Conservation (phyloP, 2,888 invertebrate species). For the Drosophila flavopinicola region DNA sequence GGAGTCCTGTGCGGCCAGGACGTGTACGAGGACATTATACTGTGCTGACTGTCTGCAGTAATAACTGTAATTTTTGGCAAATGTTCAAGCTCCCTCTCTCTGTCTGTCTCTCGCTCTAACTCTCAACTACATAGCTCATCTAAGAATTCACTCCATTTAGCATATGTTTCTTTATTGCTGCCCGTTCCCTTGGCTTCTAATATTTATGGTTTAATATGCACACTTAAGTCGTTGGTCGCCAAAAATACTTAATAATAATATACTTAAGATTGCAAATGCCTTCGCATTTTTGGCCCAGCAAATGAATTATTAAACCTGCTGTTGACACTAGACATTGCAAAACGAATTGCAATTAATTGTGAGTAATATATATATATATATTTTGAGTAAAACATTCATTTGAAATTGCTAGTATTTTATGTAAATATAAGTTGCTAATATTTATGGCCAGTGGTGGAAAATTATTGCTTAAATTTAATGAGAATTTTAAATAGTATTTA, state of each 20-base stretch:
- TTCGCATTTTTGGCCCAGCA: constrained; percentile 35
- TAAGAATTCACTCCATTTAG: constrained; percentile 50
- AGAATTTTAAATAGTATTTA: too few relatives aligned
- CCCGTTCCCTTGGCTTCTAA: constrained; percentile 33
- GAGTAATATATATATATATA: neutral
- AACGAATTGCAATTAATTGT: constrained; percentile 34
- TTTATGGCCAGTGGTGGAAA: too few relatives aligned
- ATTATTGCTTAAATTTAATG: too few relatives aligned
- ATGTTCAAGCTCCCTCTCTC: constrained; percentile 46
- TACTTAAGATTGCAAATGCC: constrained; percentile 49
- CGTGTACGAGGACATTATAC: constrained; percentile 40
- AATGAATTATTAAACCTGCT: constrained; percentile 63
- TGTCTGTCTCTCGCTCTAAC: constrained; percentile 9
- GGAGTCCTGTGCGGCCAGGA: neutral
- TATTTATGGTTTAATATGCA: constrained; percentile 73
- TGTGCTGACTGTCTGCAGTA: constrained; percentile 72
- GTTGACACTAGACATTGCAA: constrained; percentile 45
- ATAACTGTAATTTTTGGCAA: constrained; percentile 79
- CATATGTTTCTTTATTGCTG: constrained; percentile 39
- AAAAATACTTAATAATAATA: constrained; percentile 58
- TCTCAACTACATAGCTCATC: constrained; percentile 39
- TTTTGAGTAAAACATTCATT: neutral
- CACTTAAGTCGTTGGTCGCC: constrained; percentile 46
- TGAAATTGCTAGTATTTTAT: neutral
- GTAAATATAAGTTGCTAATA: neutral